Conservation (phyloP, 2,888 invertebrate genomes). For the Gastracanthus pulcherrimus region DNA sequence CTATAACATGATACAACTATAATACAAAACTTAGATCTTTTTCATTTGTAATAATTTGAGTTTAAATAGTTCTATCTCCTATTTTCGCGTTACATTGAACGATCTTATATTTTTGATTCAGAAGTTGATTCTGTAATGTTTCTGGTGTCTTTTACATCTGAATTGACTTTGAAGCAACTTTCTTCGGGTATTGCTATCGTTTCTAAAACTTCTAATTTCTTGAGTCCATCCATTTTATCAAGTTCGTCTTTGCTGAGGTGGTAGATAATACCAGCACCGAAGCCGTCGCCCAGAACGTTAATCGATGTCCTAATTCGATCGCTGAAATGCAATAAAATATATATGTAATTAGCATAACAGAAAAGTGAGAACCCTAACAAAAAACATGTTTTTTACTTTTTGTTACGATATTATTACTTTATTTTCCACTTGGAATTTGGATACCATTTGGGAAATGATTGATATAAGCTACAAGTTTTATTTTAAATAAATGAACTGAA, state of each 20-base stretch:
- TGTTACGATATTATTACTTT: no score
- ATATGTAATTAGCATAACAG: not conserved
- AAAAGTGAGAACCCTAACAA: conserved; percentile 76
- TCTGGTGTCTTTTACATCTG: not conserved
- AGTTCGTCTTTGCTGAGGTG: conserved; percentile 82
- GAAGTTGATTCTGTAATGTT: conserved; percentile 58
- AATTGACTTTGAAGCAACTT: not conserved
- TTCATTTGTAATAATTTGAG: no score
- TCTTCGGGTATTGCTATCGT: conserved; percentile 62
- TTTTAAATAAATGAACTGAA: no score
- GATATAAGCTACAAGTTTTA: no score
- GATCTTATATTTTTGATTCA: conserved; percentile 69
- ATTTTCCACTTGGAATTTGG: no score
- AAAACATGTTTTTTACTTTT: no score
- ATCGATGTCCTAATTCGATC: conserved; percentile 82
- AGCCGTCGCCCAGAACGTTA: conserved; percentile 87
- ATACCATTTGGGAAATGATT: no score
- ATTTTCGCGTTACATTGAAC: no score
- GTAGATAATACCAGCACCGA: conserved; percentile 87
- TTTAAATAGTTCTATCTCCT: no score
- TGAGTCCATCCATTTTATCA: conserved; percentile 71
- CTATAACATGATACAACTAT: no score
- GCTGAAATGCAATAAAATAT: conserved; percentile 69
- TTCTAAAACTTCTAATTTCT: conserved; percentile 68
- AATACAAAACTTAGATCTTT: no score